Conservation (phyloP, 2,113 vertebrate species). For the Machaerirhynchus nigripectus region DNA sequence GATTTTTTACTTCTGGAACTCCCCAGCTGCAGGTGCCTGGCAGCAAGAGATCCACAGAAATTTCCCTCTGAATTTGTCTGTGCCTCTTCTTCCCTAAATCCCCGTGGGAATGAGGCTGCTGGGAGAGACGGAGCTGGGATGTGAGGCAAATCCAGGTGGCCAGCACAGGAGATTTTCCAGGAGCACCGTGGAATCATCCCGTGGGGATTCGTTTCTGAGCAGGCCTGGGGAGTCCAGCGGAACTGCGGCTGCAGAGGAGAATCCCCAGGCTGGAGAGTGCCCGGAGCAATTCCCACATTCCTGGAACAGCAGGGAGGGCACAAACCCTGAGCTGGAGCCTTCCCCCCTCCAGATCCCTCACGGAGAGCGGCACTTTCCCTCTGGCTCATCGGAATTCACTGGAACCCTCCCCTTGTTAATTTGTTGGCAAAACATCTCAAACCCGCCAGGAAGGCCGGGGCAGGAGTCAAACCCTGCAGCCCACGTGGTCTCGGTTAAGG, state of each 20-base stretch:
- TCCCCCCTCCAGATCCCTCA: background rate
- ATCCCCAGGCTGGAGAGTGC: background rate
- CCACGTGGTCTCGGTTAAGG: background rate
- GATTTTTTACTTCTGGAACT: background rate
- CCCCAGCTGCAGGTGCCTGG: background rate
- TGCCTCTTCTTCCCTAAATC: background rate
- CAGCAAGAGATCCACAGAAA: background rate
- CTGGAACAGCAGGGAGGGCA: background rate
- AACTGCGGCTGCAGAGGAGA: background rate
- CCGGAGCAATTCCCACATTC: background rate
- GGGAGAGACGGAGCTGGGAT: background rate
- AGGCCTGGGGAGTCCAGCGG: background rate
- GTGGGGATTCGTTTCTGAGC: rapidly evolving
- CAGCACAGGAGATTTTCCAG: background rate
- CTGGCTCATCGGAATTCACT: background rate
- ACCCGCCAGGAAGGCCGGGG: background rate
- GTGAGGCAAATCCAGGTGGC: background rate
- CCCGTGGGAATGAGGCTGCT: background rate
- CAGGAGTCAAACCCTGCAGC: background rate
- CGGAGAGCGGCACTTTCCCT: background rate
- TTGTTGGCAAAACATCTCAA: background rate
- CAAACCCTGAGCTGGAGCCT: background rate
- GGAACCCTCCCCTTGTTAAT: background rate
- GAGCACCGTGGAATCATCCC: background rate
- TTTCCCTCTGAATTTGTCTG: background rate